phyloP scores from a whole-genome alignment of 2,113 vertebrate genomes.

The Potamarius usumacintae region DNA sequence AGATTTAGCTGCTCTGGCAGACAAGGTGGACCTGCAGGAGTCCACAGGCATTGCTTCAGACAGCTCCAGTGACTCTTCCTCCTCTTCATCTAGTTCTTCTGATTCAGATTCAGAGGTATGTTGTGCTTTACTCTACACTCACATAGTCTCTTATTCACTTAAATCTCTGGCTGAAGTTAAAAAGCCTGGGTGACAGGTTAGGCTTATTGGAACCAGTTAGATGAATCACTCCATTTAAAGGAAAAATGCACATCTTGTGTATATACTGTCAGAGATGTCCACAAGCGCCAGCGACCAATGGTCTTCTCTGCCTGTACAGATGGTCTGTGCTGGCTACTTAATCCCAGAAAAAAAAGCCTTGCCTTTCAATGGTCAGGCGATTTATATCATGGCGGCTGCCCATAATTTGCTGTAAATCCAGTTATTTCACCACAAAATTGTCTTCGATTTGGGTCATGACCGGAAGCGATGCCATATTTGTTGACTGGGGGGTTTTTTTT shows the following conservation, averaged over 20 bases:
- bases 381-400: too few relatives aligned
- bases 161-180: not conserved
- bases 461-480: too few relatives aligned
- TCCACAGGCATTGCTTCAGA: constrained; percentile 96
- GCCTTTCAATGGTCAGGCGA: too few relatives aligned
- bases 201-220: not conserved
- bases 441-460: too few relatives aligned
- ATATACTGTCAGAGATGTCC: not conserved
- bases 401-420: too few relatives aligned
- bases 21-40: constrained; percentile 94
- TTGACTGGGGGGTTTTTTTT: too few relatives aligned
- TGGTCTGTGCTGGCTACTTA: too few relatives aligned
- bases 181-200: not conserved
- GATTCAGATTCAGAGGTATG: constrained; percentile 90
- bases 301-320: too few relatives aligned
- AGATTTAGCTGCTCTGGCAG: constrained; percentile 86
- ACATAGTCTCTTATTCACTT: not conserved
- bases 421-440: too few relatives aligned
- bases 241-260: not conserved
- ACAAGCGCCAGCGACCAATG: too few relatives aligned
- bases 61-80: constrained; percentile 96
- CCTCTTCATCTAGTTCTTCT: constrained; percentile 92
- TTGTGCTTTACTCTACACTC: not conserved
- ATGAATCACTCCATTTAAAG: not conserved
- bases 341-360: too few relatives aligned